Conservation (phyloP, 2,797 vertebrate genomes). For the Mus minutoides region DNA sequence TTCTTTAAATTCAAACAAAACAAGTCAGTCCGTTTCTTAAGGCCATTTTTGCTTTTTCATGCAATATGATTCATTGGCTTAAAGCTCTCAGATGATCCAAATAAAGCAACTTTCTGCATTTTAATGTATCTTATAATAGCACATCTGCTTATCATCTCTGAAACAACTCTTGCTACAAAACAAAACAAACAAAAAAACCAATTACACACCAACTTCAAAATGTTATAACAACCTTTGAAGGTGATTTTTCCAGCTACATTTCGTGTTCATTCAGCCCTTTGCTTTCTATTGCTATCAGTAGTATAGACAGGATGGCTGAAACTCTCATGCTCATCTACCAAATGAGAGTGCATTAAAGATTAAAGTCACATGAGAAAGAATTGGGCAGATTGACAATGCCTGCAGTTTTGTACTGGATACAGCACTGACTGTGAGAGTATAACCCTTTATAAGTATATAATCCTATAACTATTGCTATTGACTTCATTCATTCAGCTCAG, state of each 20-base stretch:
- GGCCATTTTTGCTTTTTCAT: no score
- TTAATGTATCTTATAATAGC: background rate
- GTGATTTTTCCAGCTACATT: background rate
- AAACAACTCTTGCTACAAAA: background rate
- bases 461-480: no score
- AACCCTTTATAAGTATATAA: no score
- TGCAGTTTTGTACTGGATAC: no score
- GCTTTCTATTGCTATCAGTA: background rate
- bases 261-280: background rate
- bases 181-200: no score
- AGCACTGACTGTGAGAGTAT: no score
- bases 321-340: background rate
- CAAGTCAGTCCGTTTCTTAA: no score
- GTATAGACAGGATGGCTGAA: background rate
- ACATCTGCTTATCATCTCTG: background rate
- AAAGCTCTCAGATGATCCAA: background rate
- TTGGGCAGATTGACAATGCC: background rate
- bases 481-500: no score
- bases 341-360: background rate
- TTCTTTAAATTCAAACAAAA: no score
- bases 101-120: background rate
- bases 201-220: background rate
- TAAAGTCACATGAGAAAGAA: background rate
- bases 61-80: background rate
- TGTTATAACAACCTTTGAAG: background rate